Conservation (phyloP, 2,888 invertebrate genomes). For the Phortica magna region DNA sequence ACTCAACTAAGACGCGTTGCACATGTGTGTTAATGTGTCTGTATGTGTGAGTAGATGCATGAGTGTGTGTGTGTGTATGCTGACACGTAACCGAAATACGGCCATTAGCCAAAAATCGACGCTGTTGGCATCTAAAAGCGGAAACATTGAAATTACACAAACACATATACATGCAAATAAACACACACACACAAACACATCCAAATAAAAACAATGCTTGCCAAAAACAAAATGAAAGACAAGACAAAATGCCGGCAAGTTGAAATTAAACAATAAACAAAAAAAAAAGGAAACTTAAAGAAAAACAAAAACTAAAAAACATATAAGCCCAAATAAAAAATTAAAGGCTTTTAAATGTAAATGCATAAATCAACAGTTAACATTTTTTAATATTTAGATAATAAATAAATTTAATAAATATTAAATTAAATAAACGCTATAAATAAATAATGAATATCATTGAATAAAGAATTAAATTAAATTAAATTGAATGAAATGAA, state of each 20-base stretch:
- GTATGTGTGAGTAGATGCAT: not conserved
- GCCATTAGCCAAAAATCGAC: not conserved
- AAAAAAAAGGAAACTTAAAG: constrained; percentile 47
- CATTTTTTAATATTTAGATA: constrained; percentile 75
- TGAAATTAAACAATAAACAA: constrained; percentile 42
- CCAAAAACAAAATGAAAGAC: constrained; percentile 30
- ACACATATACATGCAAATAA: constrained; percentile 20
- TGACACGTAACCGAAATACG: constrained; percentile 2
- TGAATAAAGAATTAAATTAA: constrained; percentile 46
- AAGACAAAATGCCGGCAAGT: no score
- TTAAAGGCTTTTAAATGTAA: constrained; percentile 69
- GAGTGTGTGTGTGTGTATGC: not conserved
- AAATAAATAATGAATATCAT: constrained; percentile 39
- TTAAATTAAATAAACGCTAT: constrained; percentile 39
- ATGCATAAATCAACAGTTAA: constrained; percentile 76
- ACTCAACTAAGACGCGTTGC: not conserved
- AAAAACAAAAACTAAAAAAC: constrained; percentile 53
- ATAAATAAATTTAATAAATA: constrained; percentile 59
- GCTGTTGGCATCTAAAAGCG: not conserved
- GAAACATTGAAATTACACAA: constrained; percentile 32
- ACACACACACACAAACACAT: constrained; percentile 40
- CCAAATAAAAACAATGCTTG: constrained; percentile 32
- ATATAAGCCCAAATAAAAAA: not conserved
- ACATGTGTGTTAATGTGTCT: not conserved
- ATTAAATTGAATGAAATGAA: constrained; percentile 54